Conservation (phyloP, 2,113 vertebrate species). For the Triplophysa tibetana region DNA sequence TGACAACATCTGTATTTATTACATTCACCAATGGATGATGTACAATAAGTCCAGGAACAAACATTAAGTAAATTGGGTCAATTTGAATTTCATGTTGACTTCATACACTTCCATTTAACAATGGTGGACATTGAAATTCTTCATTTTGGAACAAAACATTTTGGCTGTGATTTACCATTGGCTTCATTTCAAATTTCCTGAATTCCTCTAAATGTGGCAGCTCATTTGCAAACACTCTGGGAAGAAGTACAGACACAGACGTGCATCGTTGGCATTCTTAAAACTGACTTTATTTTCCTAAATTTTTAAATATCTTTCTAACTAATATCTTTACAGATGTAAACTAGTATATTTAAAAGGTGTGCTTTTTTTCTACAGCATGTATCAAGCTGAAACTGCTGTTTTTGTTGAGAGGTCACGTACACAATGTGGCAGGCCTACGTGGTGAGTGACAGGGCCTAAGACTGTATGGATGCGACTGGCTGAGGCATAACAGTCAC, state of each 20-base stretch:
- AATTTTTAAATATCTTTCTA: slow-evolving; percentile 54
- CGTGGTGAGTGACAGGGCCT: slow-evolving; percentile 17
- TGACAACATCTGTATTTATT: too few species aligned
- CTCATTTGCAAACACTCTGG: background rate
- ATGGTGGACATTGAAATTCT: background rate
- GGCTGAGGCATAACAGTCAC: slow-evolving; percentile 54
- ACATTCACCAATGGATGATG: background rate
- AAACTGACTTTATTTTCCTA: slow-evolving; percentile 57
- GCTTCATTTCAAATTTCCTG: background rate
- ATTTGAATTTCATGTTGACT: slow-evolving; percentile 23
- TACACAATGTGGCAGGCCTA: slow-evolving; percentile 49
- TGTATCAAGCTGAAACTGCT: slow-evolving; percentile 47
- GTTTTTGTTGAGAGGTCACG: slow-evolving; percentile 48
- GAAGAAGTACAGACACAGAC: slow-evolving; percentile 49
- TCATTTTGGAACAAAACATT: background rate
- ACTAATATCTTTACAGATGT: slow-evolving; percentile 51
- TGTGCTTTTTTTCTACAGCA: slow-evolving; percentile 62
- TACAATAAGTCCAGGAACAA: background rate
- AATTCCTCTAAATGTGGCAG: background rate
- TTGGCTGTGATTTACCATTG: background rate
- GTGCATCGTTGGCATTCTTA: slow-evolving; percentile 46
- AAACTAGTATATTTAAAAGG: slow-evolving; percentile 56
- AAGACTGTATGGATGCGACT: slow-evolving; percentile 27
- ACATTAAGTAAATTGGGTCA: background rate
- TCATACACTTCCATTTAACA: background rate